A percentile compares a stretch with the other conserved stretches of the same genome.
phyloP scores from a whole-genome alignment of 2,797 vertebrate species.

The Ambastaia sidthimunki region DNA sequence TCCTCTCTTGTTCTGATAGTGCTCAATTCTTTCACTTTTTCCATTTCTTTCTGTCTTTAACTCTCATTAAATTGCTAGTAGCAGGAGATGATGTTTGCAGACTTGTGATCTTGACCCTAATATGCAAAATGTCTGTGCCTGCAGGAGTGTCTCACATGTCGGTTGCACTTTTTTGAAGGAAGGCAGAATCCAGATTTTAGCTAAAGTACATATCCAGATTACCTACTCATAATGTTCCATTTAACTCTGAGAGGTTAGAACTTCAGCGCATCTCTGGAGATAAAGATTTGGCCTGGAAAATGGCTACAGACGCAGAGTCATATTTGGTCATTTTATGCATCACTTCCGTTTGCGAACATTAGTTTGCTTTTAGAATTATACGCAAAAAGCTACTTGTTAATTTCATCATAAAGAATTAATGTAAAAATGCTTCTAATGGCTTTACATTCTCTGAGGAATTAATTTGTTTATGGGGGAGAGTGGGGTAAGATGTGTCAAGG shows the following conservation, averaged over 20 bases:
- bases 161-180: neutral
- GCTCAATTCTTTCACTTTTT: slow-evolving; percentile 19
- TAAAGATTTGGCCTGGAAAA: slow-evolving; percentile 5
- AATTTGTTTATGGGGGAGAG: neutral
- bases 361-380: slow-evolving; percentile 20
- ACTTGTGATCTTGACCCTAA: slow-evolving; percentile 51
- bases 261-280: slow-evolving; percentile 17
- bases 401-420: neutral
- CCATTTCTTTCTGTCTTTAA: slow-evolving; percentile 37
- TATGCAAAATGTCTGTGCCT: slow-evolving; percentile 45
- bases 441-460: neutral
- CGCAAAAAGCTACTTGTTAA: neutral
- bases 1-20: slow-evolving; percentile 29
- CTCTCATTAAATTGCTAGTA: slow-evolving; percentile 29
- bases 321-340: slow-evolving; percentile 25
- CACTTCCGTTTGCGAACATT: slow-evolving; percentile 3
- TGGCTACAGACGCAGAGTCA: neutral
- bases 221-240: slow-evolving; percentile 39
- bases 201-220: slow-evolving; percentile 49
- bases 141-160: slow-evolving; percentile 23
- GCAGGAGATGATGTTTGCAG: slow-evolving; percentile 39
- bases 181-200: slow-evolving; percentile 26
- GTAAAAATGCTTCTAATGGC: slow-evolving; percentile 8
- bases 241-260: slow-evolving; percentile 19
- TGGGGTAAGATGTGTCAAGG: neutral